Percentiles rank a stretch among this genome's conserved stretches.
Evolutionary conservation across 1,140 invertebrate species (phyloP).

Genomic region (Pogonomyrmex barbatus): DNA sequence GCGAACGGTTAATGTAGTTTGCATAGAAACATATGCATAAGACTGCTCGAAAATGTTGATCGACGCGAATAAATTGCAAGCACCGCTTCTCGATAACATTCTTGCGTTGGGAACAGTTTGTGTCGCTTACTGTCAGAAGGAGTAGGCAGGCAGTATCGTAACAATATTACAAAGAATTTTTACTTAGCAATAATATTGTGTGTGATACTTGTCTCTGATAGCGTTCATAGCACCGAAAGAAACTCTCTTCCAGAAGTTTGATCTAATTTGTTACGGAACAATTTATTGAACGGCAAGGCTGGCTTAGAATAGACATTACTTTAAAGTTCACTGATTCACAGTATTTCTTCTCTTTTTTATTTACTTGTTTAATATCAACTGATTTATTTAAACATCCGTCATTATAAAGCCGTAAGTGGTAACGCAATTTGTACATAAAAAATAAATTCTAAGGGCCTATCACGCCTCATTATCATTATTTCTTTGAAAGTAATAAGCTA

Average conservation of each 20-base stretch:
- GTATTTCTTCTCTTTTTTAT: conserved; percentile 48
- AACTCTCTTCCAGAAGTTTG: conserved; percentile 26
- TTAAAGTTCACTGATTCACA: conserved; percentile 44
- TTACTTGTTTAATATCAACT: conserved; percentile 4
- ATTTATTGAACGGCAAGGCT: conserved; percentile 33
- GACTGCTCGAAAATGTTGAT: conserved; percentile 55
- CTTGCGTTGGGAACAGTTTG: conserved; percentile 15
- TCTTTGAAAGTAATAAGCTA: not conserved
- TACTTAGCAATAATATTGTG: conserved; percentile 75
- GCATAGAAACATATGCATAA: conserved; percentile 50
- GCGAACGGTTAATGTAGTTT: conserved; percentile 60
- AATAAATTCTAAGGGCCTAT: conserved; percentile 69
- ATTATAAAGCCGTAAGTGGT: conserved; percentile 37
- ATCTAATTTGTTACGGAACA: conserved; percentile 11
- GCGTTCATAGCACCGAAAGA: conserved; percentile 15
- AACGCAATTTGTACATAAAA: conserved; percentile 45
- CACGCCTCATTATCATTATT: conserved; percentile 40
- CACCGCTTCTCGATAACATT: conserved; percentile 12
- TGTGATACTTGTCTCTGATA: conserved; percentile 62
- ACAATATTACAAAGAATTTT: conserved; percentile 65
- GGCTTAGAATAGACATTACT: conserved; percentile 21
- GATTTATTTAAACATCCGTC: conserved; percentile 40
- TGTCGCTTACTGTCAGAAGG: conserved; percentile 57
- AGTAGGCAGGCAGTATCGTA: conserved; percentile 59
- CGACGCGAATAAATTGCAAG: conserved; percentile 33